Percentiles rank a stretch among this genome's conserved stretches.
phyloP scores from a whole-genome alignment of 2,113 vertebrate genomes.

The Indicator maculatus region DNA sequence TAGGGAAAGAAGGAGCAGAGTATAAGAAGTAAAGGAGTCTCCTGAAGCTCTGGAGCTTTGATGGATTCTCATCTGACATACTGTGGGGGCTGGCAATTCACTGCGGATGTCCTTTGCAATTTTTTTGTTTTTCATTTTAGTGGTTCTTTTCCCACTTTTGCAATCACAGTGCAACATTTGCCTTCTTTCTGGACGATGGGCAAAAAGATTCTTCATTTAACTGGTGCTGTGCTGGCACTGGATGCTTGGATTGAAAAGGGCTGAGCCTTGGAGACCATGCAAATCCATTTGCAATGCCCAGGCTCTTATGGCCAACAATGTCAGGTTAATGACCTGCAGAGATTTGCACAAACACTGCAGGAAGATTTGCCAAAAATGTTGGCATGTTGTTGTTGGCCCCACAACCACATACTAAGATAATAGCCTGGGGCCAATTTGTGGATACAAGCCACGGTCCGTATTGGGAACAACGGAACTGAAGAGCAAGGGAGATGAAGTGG shows the following conservation, averaged over 20 bases:
- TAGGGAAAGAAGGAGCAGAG: not conserved
- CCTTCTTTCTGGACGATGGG: not conserved
- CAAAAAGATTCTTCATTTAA: not conserved
- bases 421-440: not conserved
- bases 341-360: slow-evolving; percentile 14
- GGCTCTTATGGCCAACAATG: not conserved
- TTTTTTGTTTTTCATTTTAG: not conserved
- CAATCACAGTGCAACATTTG: not conserved
- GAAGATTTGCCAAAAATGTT: slow-evolving; percentile 16
- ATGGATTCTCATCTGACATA: rapidly evolving
- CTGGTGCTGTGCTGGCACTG: not conserved
- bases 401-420: not conserved
- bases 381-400: slow-evolving; percentile 34
- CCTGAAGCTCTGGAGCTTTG: not conserved
- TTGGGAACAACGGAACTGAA: not conserved
- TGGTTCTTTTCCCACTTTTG: not conserved
- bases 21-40: rapidly evolving
- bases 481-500: not conserved
- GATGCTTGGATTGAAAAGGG: not conserved
- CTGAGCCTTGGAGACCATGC: not conserved
- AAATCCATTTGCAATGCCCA: not conserved
- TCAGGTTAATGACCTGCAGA: slow-evolving; percentile 57
- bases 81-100: not conserved
- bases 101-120: not conserved
- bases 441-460: rapidly evolving